Evolutionary conservation across 1,140 invertebrate species (phyloP).

Genomic region (Nephotettix cincticeps): DNA sequence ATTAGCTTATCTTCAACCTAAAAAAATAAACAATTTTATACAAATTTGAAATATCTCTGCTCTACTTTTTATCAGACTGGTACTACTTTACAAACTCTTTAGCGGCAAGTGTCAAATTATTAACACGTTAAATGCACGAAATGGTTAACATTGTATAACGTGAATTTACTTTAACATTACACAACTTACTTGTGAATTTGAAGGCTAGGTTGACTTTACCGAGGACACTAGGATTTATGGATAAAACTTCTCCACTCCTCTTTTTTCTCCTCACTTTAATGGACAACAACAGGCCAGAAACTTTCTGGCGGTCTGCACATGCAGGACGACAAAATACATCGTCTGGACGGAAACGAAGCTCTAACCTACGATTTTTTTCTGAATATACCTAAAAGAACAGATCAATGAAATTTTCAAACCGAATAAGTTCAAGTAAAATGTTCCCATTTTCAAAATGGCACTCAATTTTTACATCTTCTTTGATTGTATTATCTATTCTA

Average conservation of each 20-base stretch:
- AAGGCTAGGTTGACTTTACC: slow-evolving; percentile 68
- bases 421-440: too few species aligned
- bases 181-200: slow-evolving; percentile 69
- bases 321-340: slow-evolving; percentile 82
- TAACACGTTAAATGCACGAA: background rate
- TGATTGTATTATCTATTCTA: too few species aligned
- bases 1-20: too few species aligned
- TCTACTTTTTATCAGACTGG: too few species aligned
- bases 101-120: background rate
- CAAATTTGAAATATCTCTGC: too few species aligned
- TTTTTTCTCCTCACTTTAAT: slow-evolving; percentile 59
- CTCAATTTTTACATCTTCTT: too few species aligned
- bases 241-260: slow-evolving; percentile 27
- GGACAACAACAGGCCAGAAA: slow-evolving; percentile 71
- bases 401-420: too few species aligned
- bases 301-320: slow-evolving; percentile 64
- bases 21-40: too few species aligned
- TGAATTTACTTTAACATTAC: background rate
- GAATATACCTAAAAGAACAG: slow-evolving; percentile 42
- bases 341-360: slow-evolving; percentile 77
- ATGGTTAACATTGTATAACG: background rate
- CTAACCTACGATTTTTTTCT: slow-evolving; percentile 63
- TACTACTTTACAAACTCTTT: too few species aligned
- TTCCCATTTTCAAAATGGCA: too few species aligned
- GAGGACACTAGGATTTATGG: slow-evolving; percentile 53